Base-by-base conservation (phyloP, 2,888 invertebrate species). In the Caenorhabditis sp. region DNA sequence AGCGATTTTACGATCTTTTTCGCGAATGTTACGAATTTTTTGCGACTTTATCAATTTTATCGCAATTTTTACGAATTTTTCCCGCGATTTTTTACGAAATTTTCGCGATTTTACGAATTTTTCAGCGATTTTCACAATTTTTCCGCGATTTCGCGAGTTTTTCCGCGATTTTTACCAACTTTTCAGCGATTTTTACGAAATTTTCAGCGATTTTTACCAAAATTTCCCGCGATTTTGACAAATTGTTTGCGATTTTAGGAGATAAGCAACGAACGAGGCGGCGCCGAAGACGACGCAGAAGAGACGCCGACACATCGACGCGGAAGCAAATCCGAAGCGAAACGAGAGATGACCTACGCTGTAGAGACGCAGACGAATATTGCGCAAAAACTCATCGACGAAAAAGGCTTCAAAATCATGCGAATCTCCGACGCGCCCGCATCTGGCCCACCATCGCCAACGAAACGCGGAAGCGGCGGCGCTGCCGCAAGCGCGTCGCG, bases 401-500 rank as follows among this genome's bases (percentile, higher is more conserved):
- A 67, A 36, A 62, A 36, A 19, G 24, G 14, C 0, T 72, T 54
- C 36, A 31, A 26, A 26, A 3, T 55, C 26, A 14, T 26, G 14
- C 55, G 17, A 4, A 26, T 43, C 17, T 6, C 17, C 2, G 43
- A 43, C 14, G 43, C 43, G 17, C 12, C 43, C 23, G 26, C 55
- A 2, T 21, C 19, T 61, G 65, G 61, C 6, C 2, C 53, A 8
- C 57, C 54, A 10, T 64, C 73, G 1, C 66, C 67, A 14, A 49
- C 43, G 8, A 75, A 75, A 36, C 63, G 72, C 14, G n/a, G 43
- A 1, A n/a, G n/a, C n/a, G n/a, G n/a, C n/a, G n/a, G n/a, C n/a
- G n/a, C n/a, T n/a, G n/a, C n/a, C n/a, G n/a, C n/a, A n/a, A n/a
- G n/a, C n/a, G n/a, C n/a, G n/a, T n/a, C 49, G 78, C 43, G 43